Base-by-base conservation (phyloP, 1,140 invertebrate species). In the Proctacanthus coquilletti region DNA sequence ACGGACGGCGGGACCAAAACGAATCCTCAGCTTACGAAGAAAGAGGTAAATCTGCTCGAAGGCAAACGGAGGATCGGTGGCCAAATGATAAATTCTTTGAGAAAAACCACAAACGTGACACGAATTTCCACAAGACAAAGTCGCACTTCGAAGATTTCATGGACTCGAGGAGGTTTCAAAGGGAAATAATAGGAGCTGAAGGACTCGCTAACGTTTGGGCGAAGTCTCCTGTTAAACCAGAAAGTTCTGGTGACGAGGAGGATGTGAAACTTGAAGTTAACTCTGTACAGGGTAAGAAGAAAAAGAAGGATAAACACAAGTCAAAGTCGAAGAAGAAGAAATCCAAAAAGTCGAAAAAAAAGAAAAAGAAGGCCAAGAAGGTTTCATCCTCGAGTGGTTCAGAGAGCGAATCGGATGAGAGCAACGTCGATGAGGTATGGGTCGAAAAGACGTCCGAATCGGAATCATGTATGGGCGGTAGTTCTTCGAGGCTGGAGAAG, bases 131-230 rank as follows among this genome's bases (percentile, higher is more conserved):
- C 19, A 29, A 30, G 18, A 42, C 34, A 40, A 38, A 37, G 29
- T 38, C 33, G 14, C 42, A 21, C 38, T 50, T 11, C 44, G 51
- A 36, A 34, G 48, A 70, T 37, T 70, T 71, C 31, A 59, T 77
- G 45, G 75, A 75, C 48, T 66, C 70, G 0, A 56, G 81, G 42
- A 58, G 80, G 45, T 67, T 74, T 47, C 71, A 83, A 41, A 60
- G 82, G 33, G 82, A 84, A 42, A 63, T 70, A 44, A 79, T 85
- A 30, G 78, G 80, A 27, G 63, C 74, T 36, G 59, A 72, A 39
- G 78, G 80, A 9, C 70, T 76, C 4, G 56, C 68, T 2, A 63
- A 69, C 38, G 67, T 82, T 21, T 85, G 81, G 81, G 73, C 70
- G 27, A 75, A 75, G 55, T 82, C 79, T 14, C 82, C 82, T 2